Base-by-base conservation (phyloP, 2,113 vertebrate species). In the Antechinus flavipes region DNA sequence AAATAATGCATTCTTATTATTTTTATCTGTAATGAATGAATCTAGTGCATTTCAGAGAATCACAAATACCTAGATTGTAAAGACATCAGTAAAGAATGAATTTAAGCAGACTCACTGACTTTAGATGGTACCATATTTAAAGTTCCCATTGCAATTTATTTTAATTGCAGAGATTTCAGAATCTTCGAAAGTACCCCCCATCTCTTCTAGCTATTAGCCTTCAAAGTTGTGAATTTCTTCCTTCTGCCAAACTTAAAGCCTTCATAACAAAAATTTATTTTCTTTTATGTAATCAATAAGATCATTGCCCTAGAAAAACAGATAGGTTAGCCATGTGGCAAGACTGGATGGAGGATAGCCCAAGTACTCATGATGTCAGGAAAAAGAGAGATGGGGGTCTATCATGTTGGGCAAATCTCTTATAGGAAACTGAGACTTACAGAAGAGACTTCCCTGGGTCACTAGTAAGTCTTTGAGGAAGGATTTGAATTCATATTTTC, bases 21-120 rank as follows among this genome's bases (percentile, higher is more conserved):
- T 49, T 93, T 49, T 6, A 23, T n/a, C 58, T n/a, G 89, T 91
- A 10, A 26, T 90, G 90, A 97, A 91, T 26, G 68, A 47, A 84
- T 91, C 68, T 92, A 8, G 89, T 94, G 25, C 9, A 0, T 95
- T 53, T 93, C 56, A 9, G 30, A 94, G 90, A 89, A 55, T 55
- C 76, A 52, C 89, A 95, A 94, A 96, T 90, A 47, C 93, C 52
- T 56, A 35, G 49, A n/a, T 12, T 68, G 58, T 55, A 94, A 92
- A 84, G 53, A 42, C 26, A 68, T 54, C 58, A 54, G 92, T 93
- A 58, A 55, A 94, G 26, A 56, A 92, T 92, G 89, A 56, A 94
- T 90, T 92, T 50, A 42, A 46, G 61, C 84, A 89, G 1, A 54
- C 89, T 91, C 61, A 56, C 55, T 93, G 53, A 46, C 89, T 94